A percentile compares a stretch with the other conserved stretches of the same genome.
Evolutionary conservation across 2,888 invertebrate genomes (phyloP).

Genomic region (Adela reaumurella): DNA sequence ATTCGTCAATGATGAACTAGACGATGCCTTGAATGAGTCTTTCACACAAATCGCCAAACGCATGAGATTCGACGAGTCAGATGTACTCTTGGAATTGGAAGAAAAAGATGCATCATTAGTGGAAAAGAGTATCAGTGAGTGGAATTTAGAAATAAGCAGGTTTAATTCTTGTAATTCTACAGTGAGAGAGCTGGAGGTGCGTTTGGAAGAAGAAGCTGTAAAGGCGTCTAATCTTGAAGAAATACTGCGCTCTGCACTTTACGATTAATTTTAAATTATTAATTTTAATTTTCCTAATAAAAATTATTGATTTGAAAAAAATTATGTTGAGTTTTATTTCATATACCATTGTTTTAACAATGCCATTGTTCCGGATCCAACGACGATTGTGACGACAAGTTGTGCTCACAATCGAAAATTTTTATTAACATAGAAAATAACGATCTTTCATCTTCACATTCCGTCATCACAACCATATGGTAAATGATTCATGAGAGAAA

Average conservation of each 20-base stretch:
- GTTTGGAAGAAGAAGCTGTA: constrained; percentile 39
- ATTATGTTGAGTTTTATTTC: no score
- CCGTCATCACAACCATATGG: no score
- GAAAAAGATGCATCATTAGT: constrained; percentile 35
- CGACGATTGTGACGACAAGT: no score
- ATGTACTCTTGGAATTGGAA: constrained; percentile 38
- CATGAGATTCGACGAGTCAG: constrained; percentile 32
- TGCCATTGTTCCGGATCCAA: no score
- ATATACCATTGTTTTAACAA: no score
- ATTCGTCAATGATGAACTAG: constrained; percentile 30
- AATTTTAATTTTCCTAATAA: not conserved
- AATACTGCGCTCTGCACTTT: constrained; percentile 39
- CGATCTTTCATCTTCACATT: no score
- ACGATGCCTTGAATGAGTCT: constrained; percentile 11
- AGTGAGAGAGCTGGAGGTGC: constrained; percentile 42
- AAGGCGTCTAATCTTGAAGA: constrained; percentile 47
- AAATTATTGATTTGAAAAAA: constrained; percentile 6
- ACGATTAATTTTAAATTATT: constrained; percentile 16
- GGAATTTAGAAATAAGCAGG: constrained; percentile 29
- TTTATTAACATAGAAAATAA: constrained; percentile 55
- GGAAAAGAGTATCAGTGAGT: constrained; percentile 29
- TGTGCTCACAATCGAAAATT: no score
- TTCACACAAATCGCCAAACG: constrained; percentile 32
- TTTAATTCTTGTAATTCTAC: constrained; percentile 31
- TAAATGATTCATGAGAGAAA: no score